Percentiles rank a stretch among this genome's conserved stretches.
Conservation (phyloP, 2,797 vertebrate species). For the Sebastes cheni region DNA sequence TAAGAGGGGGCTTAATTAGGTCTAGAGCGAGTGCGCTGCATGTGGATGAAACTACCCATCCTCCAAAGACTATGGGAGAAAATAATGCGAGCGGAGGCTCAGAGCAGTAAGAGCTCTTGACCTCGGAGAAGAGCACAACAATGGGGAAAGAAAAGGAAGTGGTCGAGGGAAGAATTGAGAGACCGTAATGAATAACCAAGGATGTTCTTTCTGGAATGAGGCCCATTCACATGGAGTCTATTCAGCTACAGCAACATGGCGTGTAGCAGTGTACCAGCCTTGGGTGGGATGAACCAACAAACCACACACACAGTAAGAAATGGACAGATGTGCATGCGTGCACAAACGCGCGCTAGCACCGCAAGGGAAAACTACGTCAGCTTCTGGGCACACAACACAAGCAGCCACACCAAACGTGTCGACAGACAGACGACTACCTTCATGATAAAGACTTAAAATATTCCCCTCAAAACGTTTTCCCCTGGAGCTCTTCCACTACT, state of each 20-base stretch:
- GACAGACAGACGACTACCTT: conserved; percentile 69
- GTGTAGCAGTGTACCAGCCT: neutral
- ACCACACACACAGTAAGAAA: conserved; percentile 20
- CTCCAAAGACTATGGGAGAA: conserved; percentile 31
- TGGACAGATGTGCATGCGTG: conserved; percentile 18
- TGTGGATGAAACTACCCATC: conserved; percentile 32
- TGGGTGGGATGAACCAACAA: conserved; percentile 29
- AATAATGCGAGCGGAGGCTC: neutral
- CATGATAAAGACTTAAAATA: conserved; percentile 69
- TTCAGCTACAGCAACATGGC: conserved; percentile 4
- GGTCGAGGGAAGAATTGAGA: neutral
- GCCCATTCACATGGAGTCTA: neutral
- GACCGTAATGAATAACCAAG: neutral
- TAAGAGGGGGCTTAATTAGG: conserved; percentile 34
- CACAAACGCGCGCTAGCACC: conserved; percentile 9
- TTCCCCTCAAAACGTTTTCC: conserved; percentile 49
- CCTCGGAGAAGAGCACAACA: neutral
- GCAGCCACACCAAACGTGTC: conserved; percentile 51
- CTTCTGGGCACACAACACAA: conserved; percentile 49
- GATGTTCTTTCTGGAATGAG: neutral
- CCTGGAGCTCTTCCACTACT: conserved; percentile 54
- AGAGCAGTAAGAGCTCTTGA: conserved; percentile 16
- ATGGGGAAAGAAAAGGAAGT: neutral
- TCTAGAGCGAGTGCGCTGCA: conserved; percentile 17
- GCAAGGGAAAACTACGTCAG: conserved; percentile 58